Percentiles rank a stretch among this genome's conserved stretches.
phyloP scores from a whole-genome alignment of 2,797 vertebrate genomes.

The Oreochromis grahami region DNA sequence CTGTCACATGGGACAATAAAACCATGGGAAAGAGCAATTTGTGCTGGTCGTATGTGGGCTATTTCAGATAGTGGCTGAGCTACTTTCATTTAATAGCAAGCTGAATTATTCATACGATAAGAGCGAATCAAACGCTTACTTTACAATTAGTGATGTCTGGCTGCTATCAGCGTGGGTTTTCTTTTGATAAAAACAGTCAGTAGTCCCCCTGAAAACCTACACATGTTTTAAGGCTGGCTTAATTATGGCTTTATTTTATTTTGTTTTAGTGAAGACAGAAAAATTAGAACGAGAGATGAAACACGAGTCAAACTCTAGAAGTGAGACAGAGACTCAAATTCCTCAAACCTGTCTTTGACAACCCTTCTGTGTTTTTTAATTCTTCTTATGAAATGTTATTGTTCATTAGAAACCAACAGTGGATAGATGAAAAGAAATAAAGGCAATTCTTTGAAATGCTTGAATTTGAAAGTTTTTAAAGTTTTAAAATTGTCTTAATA shows the following conservation, averaged over 20 bases:
- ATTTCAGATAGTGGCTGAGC: conserved; percentile 29
- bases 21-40: background rate
- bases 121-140: conserved; percentile 6
- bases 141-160: background rate
- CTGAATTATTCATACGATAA: conserved; percentile 68
- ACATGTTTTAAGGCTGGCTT: background rate
- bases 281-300: background rate
- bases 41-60: background rate
- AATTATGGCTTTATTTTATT: background rate
- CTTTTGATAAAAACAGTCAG: background rate
- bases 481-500: background rate
- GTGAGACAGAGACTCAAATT: background rate
- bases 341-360: background rate
- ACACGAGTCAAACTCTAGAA: background rate
- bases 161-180: background rate
- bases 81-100: conserved; percentile 54
- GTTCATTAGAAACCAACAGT: background rate
- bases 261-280: background rate
- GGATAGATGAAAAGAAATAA: background rate
- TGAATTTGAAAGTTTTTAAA: background rate
- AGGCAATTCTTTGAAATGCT: background rate
- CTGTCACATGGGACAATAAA: conserved; percentile 16
- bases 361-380: background rate
- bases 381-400: background rate
- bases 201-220: background rate